Evolutionary conservation across 2,888 invertebrate species (phyloP).

Genomic region (Danaus chrysippus): DNA sequence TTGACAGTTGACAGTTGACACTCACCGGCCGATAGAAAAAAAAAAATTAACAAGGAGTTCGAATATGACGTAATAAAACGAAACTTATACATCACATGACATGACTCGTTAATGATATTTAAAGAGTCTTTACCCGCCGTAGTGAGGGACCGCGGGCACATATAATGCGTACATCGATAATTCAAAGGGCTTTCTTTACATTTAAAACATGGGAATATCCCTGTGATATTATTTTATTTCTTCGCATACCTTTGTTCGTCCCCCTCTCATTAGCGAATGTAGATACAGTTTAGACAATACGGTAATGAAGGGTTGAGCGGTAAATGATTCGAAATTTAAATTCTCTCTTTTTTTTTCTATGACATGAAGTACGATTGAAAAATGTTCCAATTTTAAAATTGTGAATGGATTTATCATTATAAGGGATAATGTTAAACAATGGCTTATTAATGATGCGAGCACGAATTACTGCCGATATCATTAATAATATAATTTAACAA

Average conservation of each 20-base stretch:
- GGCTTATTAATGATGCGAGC: not conserved
- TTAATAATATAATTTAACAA: no score
- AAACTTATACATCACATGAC: no score
- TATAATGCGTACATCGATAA: not conserved
- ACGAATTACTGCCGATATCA: no score
- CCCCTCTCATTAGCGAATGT: constrained; percentile 23
- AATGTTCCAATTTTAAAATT: constrained; percentile 7
- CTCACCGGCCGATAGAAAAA: not conserved
- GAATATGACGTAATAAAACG: not conserved
- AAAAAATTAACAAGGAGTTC: not conserved
- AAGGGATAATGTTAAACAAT: not conserved
- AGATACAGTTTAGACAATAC: constrained; percentile 21
- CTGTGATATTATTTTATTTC: constrained; percentile 25
- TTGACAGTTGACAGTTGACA: not conserved
- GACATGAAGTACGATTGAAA: constrained; percentile 8
- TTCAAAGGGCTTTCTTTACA: constrained; percentile 15
- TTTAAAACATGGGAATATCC: constrained; percentile 13
- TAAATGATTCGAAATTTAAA: constrained; percentile 8
- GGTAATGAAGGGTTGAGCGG: constrained; percentile 8
- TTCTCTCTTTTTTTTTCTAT: constrained; percentile 7
- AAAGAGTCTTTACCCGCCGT: not conserved
- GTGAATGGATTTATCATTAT: not conserved
- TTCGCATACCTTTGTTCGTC: constrained; percentile 24
- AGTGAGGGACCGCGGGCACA: not conserved
- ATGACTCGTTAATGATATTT: not conserved